Evolutionary conservation across 2,888 invertebrate species (phyloP), one percentile per base, ranked within the genome.

Genomic region (Caenorhabditis angaria): DNA sequence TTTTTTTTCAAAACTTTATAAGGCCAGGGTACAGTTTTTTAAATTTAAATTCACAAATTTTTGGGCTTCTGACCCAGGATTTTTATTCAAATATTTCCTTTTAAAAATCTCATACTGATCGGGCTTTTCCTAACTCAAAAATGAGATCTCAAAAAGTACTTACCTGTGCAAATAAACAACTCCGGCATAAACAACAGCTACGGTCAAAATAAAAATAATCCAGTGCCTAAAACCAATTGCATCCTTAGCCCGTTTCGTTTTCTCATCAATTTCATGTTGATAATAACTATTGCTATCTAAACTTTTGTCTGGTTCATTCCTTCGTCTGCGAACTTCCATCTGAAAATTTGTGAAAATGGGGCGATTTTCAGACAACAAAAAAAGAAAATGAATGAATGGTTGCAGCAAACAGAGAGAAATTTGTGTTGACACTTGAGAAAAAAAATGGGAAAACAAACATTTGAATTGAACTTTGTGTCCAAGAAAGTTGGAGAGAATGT

Each of bases 211-310:
- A n/a, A 85, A 75, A 12, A 81, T 59, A 57, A 87, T 70, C 86
- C 86, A 86, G 51, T 86, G 83, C 8, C 82, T 76, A 62, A 82
- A 86, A 2, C 85, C 85, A 32, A 86, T 77, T 12, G 70, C 61
- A 10, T 77, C 76, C 80, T 56, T 56, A 4, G 22, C 29, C 27
- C 55, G 29, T 61, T 68, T 68, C n/a, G 62, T 53, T 22, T 64
- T 64, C 41, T 61, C 64, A 56, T 72, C 72, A 32, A 58, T 67
- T 27, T 41, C 41, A 18, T 32, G 50, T 53, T 64, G 66, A 50
- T 66, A 62, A 51, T 51, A 51, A 24, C 14, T 24, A 27, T 18
- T 18, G 18, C 5, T 27, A 6, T 29, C 41, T 41, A 41, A 41
- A 41, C 41, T 41, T 41, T 41, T 32, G 2, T 32, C 32, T 18